Conservation (phyloP, 2,113 vertebrate species). For the Petroica traversi region DNA sequence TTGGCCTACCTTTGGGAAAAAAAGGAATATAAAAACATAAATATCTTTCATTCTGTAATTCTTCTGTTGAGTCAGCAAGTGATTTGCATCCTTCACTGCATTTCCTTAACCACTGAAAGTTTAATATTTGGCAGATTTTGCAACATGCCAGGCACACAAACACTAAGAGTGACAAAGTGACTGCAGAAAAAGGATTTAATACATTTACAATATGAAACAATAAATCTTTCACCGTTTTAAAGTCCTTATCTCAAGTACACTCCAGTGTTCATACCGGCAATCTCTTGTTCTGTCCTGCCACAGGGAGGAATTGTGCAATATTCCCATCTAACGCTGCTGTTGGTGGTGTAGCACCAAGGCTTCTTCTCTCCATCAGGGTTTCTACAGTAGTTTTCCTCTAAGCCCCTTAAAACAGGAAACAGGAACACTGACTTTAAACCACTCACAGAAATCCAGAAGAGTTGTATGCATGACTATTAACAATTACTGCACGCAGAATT, state of each 20-base stretch:
- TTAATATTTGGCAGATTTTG: neutral
- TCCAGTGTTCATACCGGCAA: constrained; percentile 34
- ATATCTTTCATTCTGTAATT: neutral
- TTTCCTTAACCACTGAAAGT: neutral
- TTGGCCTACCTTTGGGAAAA: neutral
- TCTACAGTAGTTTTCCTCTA: constrained; percentile 89
- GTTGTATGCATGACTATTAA: neutral
- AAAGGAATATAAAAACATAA: neutral
- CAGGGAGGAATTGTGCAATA: constrained; percentile 84
- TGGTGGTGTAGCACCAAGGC: constrained; percentile 93
- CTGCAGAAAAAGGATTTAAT: neutral
- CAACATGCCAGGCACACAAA: neutral
- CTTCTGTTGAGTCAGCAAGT: neutral
- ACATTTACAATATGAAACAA: neutral
- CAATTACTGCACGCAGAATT: neutral
- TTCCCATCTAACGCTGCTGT: constrained; percentile 81
- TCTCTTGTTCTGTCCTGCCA: neutral
- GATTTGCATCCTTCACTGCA: neutral
- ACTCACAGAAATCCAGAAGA: neutral
- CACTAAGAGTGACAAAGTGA: neutral
- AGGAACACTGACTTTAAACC: neutral
- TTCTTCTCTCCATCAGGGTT: constrained; percentile 87
- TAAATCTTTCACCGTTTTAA: neutral
- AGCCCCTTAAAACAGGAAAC: constrained; percentile 72
- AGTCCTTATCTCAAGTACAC: neutral